Conservation (phyloP, 2,797 vertebrate genomes). For the Intellagama lesueurii region DNA sequence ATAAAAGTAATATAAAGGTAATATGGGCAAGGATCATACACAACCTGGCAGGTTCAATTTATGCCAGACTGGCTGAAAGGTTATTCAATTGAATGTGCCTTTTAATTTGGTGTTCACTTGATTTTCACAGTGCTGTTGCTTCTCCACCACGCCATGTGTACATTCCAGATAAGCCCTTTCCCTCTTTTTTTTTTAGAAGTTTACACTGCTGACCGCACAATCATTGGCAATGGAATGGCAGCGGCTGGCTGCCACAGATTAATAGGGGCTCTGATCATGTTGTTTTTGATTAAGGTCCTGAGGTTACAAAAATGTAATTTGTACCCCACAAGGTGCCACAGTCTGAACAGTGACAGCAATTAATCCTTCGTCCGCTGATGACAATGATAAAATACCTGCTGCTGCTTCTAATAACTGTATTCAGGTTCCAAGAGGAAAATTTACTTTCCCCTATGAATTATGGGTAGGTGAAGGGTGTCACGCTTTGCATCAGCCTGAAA, state of each 20-base stretch:
- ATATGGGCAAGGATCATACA: neutral
- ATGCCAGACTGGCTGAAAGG: conserved; percentile 34
- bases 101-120: conserved; percentile 40
- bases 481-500: conserved; percentile 48
- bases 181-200: conserved; percentile 37
- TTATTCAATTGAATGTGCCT: conserved; percentile 3
- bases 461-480: conserved; percentile 70
- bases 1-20: neutral
- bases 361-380: conserved; percentile 84
- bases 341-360: conserved; percentile 82
- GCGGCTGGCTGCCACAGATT: conserved; percentile 70
- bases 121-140: conserved; percentile 58
- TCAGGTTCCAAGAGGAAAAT: conserved; percentile 83
- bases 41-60: conserved; percentile 29
- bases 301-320: conserved; percentile 90
- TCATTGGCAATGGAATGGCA: conserved; percentile 69
- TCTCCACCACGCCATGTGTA: conserved; percentile 60
- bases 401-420: conserved; percentile 80
- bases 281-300: conserved; percentile 88
- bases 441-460: conserved; percentile 60
- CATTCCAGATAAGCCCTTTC: conserved; percentile 67
- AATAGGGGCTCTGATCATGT: conserved; percentile 75
- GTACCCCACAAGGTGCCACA: conserved; percentile 79
- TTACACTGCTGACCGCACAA: conserved; percentile 71
- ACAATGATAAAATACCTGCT: conserved; percentile 85